phyloP scores from a whole-genome alignment of 2,113 vertebrate species.

The Jacana jacana region DNA sequence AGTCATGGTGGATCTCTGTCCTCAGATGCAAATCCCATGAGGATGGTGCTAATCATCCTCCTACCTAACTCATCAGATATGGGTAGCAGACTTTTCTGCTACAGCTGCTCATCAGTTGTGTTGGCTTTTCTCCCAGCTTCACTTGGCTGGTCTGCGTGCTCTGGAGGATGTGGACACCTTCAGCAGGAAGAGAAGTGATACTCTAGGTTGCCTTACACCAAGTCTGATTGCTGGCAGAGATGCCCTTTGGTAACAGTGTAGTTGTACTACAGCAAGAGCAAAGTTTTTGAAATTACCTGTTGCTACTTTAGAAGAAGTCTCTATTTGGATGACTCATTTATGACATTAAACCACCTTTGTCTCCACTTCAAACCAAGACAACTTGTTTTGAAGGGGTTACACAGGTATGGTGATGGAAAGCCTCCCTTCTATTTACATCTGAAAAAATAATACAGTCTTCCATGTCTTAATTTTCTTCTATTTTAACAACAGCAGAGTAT shows the following conservation, averaged over 20 bases:
- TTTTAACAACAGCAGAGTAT: not conserved
- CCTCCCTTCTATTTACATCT: not conserved
- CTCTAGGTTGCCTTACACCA: not conserved
- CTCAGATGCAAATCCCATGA: not conserved
- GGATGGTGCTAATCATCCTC: not conserved
- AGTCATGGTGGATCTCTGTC: not conserved
- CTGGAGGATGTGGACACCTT: not conserved
- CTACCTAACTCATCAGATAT: not conserved
- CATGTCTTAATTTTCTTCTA: not conserved
- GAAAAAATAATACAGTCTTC: not conserved
- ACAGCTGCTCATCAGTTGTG: not conserved
- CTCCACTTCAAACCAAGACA: not conserved
- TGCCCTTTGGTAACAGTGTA: not conserved
- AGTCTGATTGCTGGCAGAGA: not conserved
- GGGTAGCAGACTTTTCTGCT: not conserved
- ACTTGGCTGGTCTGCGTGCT: not conserved
- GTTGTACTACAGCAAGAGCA: not conserved
- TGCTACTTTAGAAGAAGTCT: not conserved
- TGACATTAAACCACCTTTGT: not conserved
- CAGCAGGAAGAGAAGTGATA: not conserved
- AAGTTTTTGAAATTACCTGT: not conserved
- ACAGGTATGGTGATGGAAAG: not conserved
- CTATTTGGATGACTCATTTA: not conserved
- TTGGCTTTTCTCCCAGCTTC: not conserved
- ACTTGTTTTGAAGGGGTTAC: not conserved